These are phyloP conservation scores for Neogale vison DNA, from an alignment of 2,113 vertebrate species.

Conservation along the genomic window DNA sequence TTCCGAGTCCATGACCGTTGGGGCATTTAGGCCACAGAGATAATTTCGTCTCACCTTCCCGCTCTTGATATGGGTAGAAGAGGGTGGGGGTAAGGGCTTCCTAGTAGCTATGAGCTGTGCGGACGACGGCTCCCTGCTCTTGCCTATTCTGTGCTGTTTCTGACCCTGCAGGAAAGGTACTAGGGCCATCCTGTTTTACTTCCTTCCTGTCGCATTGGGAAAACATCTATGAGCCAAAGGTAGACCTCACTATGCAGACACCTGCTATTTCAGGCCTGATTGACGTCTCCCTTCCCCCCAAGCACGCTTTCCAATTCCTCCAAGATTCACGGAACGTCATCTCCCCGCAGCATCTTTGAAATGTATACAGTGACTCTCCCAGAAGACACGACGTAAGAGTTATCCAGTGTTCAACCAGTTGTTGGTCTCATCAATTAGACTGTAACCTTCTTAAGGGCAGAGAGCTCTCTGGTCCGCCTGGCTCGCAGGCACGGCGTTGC, in stretches of 20 bases:
- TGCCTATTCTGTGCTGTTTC: not conserved
- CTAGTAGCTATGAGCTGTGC: not conserved
- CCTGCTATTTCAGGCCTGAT: not conserved
- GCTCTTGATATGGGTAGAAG: not conserved
- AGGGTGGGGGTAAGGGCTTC: not conserved
- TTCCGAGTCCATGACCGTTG: too few species aligned
- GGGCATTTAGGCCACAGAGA: not conserved
- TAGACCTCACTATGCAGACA: not conserved
- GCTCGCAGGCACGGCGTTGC: rapidly evolving
- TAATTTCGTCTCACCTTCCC: not conserved
- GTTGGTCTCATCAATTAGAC: not conserved
- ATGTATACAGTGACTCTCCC: rapidly evolving
- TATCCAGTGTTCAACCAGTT: not conserved
- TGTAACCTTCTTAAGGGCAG: not conserved
- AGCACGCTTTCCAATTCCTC: not conserved
- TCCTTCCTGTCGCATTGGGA: not conserved
- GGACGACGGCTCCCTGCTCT: not conserved
- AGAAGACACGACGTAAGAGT: not conserved
- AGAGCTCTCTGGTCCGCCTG: rapidly evolving
- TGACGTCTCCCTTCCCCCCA: too few species aligned
- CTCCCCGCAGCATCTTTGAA: not conserved
- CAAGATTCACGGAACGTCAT: rapidly evolving
- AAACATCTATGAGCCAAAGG: not conserved
- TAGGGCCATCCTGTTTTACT: not conserved
- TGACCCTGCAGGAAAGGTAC: not conserved